phyloP scores from a whole-genome alignment of 2,797 vertebrate species.

The Furcifer pardalis region DNA sequence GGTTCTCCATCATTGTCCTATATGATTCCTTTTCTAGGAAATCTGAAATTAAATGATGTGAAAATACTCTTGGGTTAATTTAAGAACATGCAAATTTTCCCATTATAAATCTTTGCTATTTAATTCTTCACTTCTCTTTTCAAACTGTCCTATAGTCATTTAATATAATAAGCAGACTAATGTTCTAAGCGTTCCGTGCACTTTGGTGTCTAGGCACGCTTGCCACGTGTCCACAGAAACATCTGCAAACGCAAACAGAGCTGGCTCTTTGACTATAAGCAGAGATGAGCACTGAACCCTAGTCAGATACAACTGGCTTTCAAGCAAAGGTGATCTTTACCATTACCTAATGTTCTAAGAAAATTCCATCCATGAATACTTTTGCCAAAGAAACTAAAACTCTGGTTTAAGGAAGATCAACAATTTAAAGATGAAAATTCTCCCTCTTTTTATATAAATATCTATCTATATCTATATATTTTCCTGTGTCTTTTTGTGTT shows the following conservation, averaged over 20 bases:
- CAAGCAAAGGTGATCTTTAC: no score
- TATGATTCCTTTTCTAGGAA: background rate
- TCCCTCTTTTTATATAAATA: background rate
- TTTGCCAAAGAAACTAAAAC: background rate
- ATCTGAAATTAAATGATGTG: background rate
- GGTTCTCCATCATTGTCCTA: no score
- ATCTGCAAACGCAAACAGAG: no score
- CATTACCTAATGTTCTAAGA: background rate
- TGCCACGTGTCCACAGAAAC: no score
- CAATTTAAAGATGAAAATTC: background rate
- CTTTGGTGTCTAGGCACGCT: no score
- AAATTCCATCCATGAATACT: background rate
- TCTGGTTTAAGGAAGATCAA: background rate
- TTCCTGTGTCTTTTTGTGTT: background rate
- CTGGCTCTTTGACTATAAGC: no score
- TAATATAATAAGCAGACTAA: no score
- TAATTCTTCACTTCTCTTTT: background rate
- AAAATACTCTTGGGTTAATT: background rate
- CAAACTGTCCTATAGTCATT: background rate
- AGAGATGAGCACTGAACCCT: no score
- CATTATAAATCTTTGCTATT: background rate
- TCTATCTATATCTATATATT: no score
- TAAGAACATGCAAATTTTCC: background rate
- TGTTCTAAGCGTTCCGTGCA: no score
- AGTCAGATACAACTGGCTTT: no score